phyloP scores from a whole-genome alignment of 2,888 invertebrate genomes.

The Xestia xanthographa region DNA sequence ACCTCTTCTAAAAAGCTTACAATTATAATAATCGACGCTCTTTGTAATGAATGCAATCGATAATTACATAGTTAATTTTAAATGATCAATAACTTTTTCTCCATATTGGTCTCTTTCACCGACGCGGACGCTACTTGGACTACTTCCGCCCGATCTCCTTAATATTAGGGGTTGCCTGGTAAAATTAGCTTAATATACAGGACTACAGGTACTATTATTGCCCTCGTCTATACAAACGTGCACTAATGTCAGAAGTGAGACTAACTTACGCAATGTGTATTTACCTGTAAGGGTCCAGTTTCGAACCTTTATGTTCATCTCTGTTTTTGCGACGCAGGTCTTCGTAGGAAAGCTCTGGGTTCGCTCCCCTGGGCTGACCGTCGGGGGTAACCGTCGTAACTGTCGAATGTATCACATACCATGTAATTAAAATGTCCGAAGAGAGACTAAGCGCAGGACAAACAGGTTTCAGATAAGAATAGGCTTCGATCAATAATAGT shows the following conservation, averaged over 20 bases:
- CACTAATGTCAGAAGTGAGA: neutral
- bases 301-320: slow-evolving; percentile 89
- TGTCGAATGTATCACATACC: neutral
- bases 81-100: too few relatives aligned
- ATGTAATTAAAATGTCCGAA: neutral
- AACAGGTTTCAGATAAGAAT: neutral
- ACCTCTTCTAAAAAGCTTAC: too few relatives aligned
- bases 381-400: slow-evolving; percentile 40
- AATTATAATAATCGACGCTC: too few relatives aligned
- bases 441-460: neutral
- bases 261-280: neutral
- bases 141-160: too few relatives aligned
- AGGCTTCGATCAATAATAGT: too few relatives aligned
- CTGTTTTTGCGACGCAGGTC: slow-evolving; percentile 93
- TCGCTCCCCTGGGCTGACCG: slow-evolving; percentile 37
- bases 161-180: neutral
- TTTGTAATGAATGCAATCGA: too few relatives aligned
- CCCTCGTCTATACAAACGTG: too few relatives aligned
- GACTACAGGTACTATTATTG: slow-evolving; percentile 3
- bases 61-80: too few relatives aligned
- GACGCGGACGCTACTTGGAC: too few relatives aligned
- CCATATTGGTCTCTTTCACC: too few relatives aligned
- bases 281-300: slow-evolving; percentile 88
- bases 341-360: slow-evolving; percentile 92
- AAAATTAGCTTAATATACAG: too few relatives aligned